A percentile compares a stretch with the other conserved stretches of the same genome.
These are phyloP conservation scores for Coilia nasus DNA, from an alignment of 2,797 vertebrate genomes.

Conservation along the genomic window DNA sequence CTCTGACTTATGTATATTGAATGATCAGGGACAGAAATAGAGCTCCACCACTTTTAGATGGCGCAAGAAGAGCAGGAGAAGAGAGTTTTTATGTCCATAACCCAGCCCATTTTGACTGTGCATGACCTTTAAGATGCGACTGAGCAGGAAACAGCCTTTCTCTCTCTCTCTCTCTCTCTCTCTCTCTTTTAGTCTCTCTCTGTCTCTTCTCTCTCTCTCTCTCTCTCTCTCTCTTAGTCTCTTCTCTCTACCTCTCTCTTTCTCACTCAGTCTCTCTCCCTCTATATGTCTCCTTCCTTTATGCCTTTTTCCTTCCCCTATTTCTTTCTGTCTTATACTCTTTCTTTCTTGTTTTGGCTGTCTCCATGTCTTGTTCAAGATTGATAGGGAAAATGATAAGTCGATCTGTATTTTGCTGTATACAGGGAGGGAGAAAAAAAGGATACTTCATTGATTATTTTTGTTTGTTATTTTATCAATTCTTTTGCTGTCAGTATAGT, in stretches of 20 bases:
- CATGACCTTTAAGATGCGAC: conserved; percentile 1
- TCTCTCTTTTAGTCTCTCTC: not conserved
- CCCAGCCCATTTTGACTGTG: not conserved
- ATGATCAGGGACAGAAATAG: not conserved
- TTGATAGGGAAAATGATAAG: not conserved
- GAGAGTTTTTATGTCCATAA: not conserved
- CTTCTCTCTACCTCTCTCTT: too few species aligned
- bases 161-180: not conserved
- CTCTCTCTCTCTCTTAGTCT: not conserved
- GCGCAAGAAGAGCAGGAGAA: not conserved
- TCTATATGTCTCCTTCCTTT: too few species aligned
- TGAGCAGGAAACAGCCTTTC: not conserved
- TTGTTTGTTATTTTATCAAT: not conserved
- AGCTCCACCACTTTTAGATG: not conserved
- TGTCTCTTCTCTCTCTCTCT: not conserved
- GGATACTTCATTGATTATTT: not conserved
- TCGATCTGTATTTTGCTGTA: not conserved
- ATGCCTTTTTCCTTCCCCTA: too few species aligned
- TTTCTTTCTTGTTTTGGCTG: not conserved
- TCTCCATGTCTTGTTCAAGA: not conserved
- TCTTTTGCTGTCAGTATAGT: not conserved
- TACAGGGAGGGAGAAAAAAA: not conserved
- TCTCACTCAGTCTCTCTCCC: too few species aligned
- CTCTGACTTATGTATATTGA: conserved; percentile 12
- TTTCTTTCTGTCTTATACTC: too few species aligned